These are phyloP conservation scores for Cyanoderma ruficeps DNA, from an alignment of 2,113 vertebrate species.

Conservation along the genomic window DNA sequence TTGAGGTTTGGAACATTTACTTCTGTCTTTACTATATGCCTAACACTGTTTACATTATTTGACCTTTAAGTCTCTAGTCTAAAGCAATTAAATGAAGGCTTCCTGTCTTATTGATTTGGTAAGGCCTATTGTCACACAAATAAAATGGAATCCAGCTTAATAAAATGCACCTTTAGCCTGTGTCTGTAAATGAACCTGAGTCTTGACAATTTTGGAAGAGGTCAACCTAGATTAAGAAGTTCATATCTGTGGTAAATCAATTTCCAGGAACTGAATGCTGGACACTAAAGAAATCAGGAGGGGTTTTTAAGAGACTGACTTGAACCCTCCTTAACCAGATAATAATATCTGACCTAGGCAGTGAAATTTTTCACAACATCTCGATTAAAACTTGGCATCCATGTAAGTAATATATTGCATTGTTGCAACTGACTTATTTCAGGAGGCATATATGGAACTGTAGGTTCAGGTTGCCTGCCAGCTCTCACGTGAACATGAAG, in stretches of 20 bases:
- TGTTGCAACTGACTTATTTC: constrained; percentile 70
- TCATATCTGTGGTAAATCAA: constrained; percentile 78
- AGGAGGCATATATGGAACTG: not conserved
- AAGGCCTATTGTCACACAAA: constrained; percentile 74
- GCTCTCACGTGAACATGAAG: not conserved
- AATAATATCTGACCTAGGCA: constrained; percentile 78
- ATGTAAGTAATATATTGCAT: constrained; percentile 46
- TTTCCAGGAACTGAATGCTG: constrained; percentile 78
- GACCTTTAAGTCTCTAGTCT: constrained; percentile 70
- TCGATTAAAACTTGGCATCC: constrained; percentile 84
- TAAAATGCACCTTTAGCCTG: constrained; percentile 73
- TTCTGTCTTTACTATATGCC: constrained; percentile 50
- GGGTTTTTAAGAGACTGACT: constrained; percentile 72
- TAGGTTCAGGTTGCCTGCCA: constrained; percentile 1
- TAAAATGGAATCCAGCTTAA: constrained; percentile 80
- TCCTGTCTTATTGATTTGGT: constrained; percentile 77
- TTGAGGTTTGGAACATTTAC: constrained; percentile 58
- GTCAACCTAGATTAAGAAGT: constrained; percentile 68
- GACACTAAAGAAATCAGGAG: constrained; percentile 81
- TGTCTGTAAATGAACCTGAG: constrained; percentile 66
- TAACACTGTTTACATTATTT: constrained; percentile 71
- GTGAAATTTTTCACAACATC: constrained; percentile 87
- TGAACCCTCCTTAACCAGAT: constrained; percentile 80
- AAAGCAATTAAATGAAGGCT: constrained; percentile 77
- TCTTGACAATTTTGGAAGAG: constrained; percentile 71